Evolutionary conservation across 2,797 vertebrate species (phyloP), one percentile per base, ranked within the genome.

Genomic region (Eleutherodactylus coqui): DNA sequence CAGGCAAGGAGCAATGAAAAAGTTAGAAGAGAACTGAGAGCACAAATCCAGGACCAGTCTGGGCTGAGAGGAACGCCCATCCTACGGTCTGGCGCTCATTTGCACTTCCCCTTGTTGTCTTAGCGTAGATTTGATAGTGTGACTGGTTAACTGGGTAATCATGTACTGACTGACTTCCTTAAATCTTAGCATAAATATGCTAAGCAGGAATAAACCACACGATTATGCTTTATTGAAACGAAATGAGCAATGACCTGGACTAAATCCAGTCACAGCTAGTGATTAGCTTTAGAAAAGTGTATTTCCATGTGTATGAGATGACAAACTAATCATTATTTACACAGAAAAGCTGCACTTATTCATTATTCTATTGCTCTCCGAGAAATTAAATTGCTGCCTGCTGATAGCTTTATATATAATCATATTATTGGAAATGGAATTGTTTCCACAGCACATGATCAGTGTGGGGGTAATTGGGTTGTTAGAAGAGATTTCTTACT

Each of bases 321-420:
- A 73, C 41, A 45, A 73, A 41, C 24, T n/a, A n/a, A 45, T 43
- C 38, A 27, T 14, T 73, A 73, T 73, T 43, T 73, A 73, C 69
- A 45, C 27, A n/a, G 41, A 43, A 69, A 72, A 72, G 67, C 69
- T 24, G 4, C 38, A 16, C 67, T 70, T 70, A 32, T 3, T 73
- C 7, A 0, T 14, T 73, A 45, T 27, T 43, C 3, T 72, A 11
- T 27, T 45, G 24, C 38, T 43, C n/a, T 73, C 9, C 14, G 21
- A 73, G 24, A 72, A 24, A 73, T 43, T 10, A n/a, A 45, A 27
- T 73, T 73, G 69, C 5, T 43, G 38, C 69, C 41, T 45, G 41
- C 41, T 73, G 4, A 73, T 73, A 45, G 13, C 69, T 73, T 45
- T 73, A n/a, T 45, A n/a, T 45, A n/a, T 73, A 27, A 45, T 43